Base-by-base conservation (phyloP, 2,888 invertebrate genomes). In the Stenolophus ochropezus region DNA sequence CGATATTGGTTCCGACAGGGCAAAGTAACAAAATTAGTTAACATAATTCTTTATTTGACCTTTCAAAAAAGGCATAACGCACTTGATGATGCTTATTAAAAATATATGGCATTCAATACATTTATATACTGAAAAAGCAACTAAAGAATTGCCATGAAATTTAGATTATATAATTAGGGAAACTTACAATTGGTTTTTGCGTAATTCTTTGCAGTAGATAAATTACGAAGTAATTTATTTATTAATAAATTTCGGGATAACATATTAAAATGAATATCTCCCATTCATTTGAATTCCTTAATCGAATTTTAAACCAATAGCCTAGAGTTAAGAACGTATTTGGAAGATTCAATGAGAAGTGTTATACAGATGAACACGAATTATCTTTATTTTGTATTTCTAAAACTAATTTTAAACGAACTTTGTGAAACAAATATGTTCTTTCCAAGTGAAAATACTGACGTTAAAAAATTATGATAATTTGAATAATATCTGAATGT, bases 1-100 rank as follows among this genome's bases (percentile, higher is more conserved):
- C 8, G 84, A 83, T 1, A 83, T 86, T 33, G 85, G 85, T 1
- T 85, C 85, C 11, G 86, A 86, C 83, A 85, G 86, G 2, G 85
- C 84, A 4, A n/a, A 83, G 76, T 18, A 85, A 84, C 80, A 69
- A 86, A 61, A 84, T 83, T 83, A 85, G 85, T 0, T 69, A 77
- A 4, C 79, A 85, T 77, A 81, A 85, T 25, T 85, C 84, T 11
- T 27, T 82, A 53, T 82, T 61, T 61, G 77, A 61, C 18, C 56
- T 84, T 16, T 69, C 85, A 83, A n/a, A 73, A 79, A 83, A 81
- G 49, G 83, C 16, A 51, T 81, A 23, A 83, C 83, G 2, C 65
- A 82, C 6, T 23, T n/a, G n/a, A n/a, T 86, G 6, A 78, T 82
- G 21, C 47, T 84, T 2, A 74, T 85, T 1, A 84, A 84, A 83